Evolutionary conservation across 2,113 vertebrate species (phyloP).

Genomic region (Elephantulus edwardii): DNA sequence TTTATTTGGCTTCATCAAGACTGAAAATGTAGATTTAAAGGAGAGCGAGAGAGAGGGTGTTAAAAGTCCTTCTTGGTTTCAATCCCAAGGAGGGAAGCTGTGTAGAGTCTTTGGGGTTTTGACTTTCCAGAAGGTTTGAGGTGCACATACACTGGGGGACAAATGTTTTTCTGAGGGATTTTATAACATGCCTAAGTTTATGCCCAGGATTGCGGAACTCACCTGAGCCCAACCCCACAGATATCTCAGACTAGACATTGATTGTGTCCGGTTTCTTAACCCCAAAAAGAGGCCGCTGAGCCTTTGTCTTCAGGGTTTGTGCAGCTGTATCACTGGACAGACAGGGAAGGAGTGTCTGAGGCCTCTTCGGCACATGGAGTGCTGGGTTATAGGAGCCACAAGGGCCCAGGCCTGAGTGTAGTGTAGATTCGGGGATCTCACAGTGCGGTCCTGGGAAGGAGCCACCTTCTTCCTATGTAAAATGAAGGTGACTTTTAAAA

Average conservation of each 20-base stretch:
- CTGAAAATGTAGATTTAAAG: constrained; percentile 42
- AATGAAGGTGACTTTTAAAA: background rate
- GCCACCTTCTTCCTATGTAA: background rate
- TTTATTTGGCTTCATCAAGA: constrained; percentile 17
- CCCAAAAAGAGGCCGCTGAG: background rate
- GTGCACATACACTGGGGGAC: background rate
- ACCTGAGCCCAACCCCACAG: background rate
- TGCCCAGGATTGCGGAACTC: background rate
- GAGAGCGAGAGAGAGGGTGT: background rate
- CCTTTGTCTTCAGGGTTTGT: background rate
- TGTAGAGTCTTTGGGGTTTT: background rate
- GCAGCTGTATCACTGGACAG: background rate
- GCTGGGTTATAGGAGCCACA: background rate
- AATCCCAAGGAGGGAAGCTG: background rate
- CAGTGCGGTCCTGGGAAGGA: background rate
- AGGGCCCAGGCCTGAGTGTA: background rate
- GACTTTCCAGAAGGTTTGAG: background rate
- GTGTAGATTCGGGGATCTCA: background rate
- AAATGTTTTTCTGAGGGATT: background rate
- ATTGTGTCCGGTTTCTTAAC: background rate
- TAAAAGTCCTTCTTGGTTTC: background rate
- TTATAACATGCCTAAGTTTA: background rate
- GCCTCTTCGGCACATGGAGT: rapidly evolving
- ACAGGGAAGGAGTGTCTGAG: background rate
- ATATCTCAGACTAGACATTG: background rate